Evolutionary conservation across 2,888 invertebrate genomes (phyloP).

Genomic region (Morpho achilles): DNA sequence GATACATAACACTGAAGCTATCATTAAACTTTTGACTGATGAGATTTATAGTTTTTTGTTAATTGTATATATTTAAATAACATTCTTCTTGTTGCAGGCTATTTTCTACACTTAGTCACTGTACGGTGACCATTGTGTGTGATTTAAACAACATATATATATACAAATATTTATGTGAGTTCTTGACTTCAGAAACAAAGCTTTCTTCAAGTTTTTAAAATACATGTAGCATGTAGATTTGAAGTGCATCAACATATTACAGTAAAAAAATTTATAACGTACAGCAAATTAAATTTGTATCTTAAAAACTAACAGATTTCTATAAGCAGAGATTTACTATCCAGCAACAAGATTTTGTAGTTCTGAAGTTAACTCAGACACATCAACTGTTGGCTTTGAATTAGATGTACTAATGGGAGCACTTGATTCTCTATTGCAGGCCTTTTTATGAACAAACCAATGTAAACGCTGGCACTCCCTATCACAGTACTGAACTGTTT

Average conservation of each 20-base stretch:
- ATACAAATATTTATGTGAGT: no score
- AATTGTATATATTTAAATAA: no score
- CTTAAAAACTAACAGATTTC: conserved; percentile 7
- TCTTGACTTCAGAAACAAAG: background rate
- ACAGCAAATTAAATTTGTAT: conserved; percentile 1
- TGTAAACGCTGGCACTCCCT: conserved; percentile 95
- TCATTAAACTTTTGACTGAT: no score
- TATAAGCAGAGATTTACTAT: conserved; percentile 34
- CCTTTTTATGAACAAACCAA: conserved; percentile 95
- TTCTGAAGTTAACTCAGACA: conserved; percentile 70
- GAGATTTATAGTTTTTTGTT: no score
- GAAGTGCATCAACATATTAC: background rate
- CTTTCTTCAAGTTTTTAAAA: background rate
- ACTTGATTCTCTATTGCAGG: conserved; percentile 83
- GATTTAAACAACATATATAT: no score
- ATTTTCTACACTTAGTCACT: no score
- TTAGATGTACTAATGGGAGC: conserved; percentile 44
- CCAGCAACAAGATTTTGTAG: conserved; percentile 73
- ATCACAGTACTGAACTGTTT: conserved; percentile 95
- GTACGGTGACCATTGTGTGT: no score
- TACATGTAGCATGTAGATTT: background rate
- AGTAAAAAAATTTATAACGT: no score
- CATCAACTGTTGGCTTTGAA: conserved; percentile 55
- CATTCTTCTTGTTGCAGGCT: no score
- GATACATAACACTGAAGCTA: no score